These are phyloP conservation scores for Thecophora atra DNA, from an alignment of 2,888 invertebrate genomes.

Conservation along the genomic window DNA sequence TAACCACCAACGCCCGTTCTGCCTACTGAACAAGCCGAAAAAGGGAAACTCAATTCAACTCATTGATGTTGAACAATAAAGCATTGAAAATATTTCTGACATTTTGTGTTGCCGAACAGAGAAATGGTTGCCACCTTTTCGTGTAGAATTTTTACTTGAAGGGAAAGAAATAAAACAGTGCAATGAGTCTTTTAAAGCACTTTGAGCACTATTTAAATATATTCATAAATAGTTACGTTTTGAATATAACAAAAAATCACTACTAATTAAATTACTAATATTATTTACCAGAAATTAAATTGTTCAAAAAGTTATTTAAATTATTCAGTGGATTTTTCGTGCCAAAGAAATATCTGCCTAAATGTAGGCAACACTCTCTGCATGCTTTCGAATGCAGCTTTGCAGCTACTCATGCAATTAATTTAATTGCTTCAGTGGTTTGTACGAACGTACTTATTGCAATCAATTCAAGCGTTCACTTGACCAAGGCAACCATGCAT, in stretches of 20 bases:
- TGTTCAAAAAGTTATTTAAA: too few relatives aligned
- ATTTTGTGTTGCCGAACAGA: slow-evolving; percentile 6
- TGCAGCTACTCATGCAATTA: slow-evolving; percentile 31
- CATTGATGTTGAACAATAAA: slow-evolving; percentile 19
- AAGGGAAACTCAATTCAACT: not conserved
- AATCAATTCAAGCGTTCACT: slow-evolving; percentile 34
- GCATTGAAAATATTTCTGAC: slow-evolving; percentile 24
- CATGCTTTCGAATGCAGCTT: not conserved
- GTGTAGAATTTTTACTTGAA: too few relatives aligned
- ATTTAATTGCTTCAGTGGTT: slow-evolving; percentile 36
- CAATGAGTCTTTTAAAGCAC: too few relatives aligned
- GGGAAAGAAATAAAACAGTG: not conserved
- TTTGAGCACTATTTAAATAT: too few relatives aligned
- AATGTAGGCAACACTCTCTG: slow-evolving; percentile 19
- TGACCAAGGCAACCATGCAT: slow-evolving; percentile 9
- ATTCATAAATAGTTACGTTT: too few relatives aligned
- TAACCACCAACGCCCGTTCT: not conserved
- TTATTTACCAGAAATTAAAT: too few relatives aligned
- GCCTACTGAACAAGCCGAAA: not conserved
- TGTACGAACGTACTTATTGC: not conserved
- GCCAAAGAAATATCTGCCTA: not conserved
- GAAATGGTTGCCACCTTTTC: slow-evolving; percentile 4
- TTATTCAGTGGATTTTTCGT: too few relatives aligned
- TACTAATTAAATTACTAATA: too few relatives aligned
- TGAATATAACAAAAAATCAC: too few relatives aligned